Evolutionary conservation across 2,888 invertebrate species (phyloP).

Genomic region (Papilio protenor): DNA sequence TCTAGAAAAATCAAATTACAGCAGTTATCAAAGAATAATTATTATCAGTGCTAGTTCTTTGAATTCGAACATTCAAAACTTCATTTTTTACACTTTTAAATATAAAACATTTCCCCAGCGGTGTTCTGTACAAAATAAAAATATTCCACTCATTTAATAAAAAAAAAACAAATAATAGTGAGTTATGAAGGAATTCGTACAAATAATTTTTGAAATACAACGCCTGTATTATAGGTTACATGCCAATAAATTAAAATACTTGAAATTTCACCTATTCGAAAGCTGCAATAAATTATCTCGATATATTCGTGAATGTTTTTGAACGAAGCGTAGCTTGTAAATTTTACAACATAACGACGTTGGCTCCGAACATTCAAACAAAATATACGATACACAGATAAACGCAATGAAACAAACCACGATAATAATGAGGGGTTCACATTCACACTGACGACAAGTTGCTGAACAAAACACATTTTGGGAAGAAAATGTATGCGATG

Average conservation of each 20-base stretch:
- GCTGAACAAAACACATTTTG: slow-evolving; percentile 74
- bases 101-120: not conserved
- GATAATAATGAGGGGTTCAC: slow-evolving; percentile 59
- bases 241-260: slow-evolving; percentile 37
- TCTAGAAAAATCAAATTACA: not conserved
- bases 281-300: slow-evolving; percentile 27
- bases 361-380: slow-evolving; percentile 25
- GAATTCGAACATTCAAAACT: not conserved
- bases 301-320: slow-evolving; percentile 28
- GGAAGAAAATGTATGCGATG: slow-evolving; percentile 55
- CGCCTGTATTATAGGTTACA: slow-evolving; percentile 5
- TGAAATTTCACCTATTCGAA: slow-evolving; percentile 24
- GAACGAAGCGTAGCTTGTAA: slow-evolving; percentile 34
- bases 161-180: slow-evolving; percentile 1
- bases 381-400: slow-evolving; percentile 33
- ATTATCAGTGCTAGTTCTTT: not conserved
- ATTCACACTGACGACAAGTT: slow-evolving; percentile 63
- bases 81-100: not conserved
- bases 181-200: slow-evolving; percentile 7
- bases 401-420: slow-evolving; percentile 42
- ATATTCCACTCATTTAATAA: not conserved
- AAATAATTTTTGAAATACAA: slow-evolving; percentile 14
- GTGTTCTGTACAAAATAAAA: not conserved
- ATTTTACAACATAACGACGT: slow-evolving; percentile 40
- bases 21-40: too few species aligned